Evolutionary conservation across 2,113 vertebrate species (phyloP).

Genomic region (Pteropus alecto): DNA sequence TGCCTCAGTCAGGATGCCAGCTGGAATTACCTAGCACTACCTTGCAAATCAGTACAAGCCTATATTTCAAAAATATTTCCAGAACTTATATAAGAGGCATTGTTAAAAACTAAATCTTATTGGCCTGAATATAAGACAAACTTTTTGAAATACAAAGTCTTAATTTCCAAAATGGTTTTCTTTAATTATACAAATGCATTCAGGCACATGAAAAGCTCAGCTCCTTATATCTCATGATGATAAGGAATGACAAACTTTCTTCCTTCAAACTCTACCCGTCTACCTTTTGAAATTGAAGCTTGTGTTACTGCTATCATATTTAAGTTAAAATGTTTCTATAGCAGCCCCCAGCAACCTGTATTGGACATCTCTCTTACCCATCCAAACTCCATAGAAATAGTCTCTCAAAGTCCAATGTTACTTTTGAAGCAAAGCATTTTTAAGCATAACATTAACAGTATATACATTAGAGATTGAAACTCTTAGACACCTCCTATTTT

Average conservation of each 20-base stretch:
- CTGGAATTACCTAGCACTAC: neutral
- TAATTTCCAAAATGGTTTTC: neutral
- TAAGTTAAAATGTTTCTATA: neutral
- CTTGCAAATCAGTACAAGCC: neutral
- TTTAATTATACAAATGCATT: slow-evolving; percentile 7
- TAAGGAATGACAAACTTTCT: neutral
- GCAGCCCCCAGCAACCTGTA: neutral
- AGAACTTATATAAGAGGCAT: neutral
- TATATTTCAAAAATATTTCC: neutral
- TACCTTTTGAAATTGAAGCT: neutral
- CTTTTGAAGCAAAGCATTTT: neutral
- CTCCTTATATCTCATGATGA: neutral
- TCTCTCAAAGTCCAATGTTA: neutral
- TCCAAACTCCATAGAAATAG: neutral
- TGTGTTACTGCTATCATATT: neutral
- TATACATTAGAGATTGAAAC: neutral
- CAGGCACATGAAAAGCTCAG: neutral
- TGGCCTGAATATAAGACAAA: neutral
- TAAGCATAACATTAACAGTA: neutral
- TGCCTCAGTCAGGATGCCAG: neutral
- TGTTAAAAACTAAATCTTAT: neutral
- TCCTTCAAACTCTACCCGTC: neutral
- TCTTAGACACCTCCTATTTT: neutral
- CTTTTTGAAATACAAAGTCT: neutral
- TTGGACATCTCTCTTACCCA: neutral